These are phyloP conservation scores for Heliconius ethilla DNA, from an alignment of 2,888 invertebrate genomes.

Conservation along the genomic window DNA sequence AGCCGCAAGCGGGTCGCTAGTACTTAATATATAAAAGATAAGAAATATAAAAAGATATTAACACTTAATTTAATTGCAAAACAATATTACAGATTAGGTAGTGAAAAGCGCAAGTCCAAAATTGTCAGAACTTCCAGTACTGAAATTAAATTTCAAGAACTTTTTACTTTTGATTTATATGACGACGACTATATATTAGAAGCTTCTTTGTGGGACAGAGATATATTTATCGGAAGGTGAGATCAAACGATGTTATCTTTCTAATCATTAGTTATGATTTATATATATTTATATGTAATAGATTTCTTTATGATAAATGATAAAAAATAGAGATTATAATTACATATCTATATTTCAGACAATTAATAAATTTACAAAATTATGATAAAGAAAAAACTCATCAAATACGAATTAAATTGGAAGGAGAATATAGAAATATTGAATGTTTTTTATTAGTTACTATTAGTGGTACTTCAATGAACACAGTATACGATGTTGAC, in stretches of 20 bases:
- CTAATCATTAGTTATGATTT: background rate
- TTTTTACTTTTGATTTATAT: slow-evolving; percentile 95
- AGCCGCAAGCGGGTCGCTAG: no score
- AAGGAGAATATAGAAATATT: slow-evolving; percentile 86
- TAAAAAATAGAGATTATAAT: background rate
- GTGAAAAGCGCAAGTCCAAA: slow-evolving; percentile 97
- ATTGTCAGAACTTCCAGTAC: slow-evolving; percentile 82
- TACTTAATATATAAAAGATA: no score
- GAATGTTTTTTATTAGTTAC: slow-evolving; percentile 93
- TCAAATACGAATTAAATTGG: slow-evolving; percentile 89
- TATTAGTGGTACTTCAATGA: slow-evolving; percentile 93
- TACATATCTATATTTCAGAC: slow-evolving; percentile 61
- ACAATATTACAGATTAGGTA: slow-evolving; percentile 86
- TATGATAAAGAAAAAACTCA: slow-evolving; percentile 94
- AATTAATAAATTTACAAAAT: slow-evolving; percentile 88
- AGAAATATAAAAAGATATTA: background rate
- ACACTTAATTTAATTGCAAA: background rate
- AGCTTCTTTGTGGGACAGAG: slow-evolving; percentile 92
- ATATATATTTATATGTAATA: background rate
- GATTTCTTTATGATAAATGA: background rate
- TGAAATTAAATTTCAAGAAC: slow-evolving; percentile 93
- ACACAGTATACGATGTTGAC: slow-evolving; percentile 92
- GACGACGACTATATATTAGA: slow-evolving; percentile 95
- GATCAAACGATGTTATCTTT: background rate
- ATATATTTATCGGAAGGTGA: slow-evolving; percentile 81